phyloP scores from a whole-genome alignment of 2,113 vertebrate genomes.

The Lepus americanus region DNA sequence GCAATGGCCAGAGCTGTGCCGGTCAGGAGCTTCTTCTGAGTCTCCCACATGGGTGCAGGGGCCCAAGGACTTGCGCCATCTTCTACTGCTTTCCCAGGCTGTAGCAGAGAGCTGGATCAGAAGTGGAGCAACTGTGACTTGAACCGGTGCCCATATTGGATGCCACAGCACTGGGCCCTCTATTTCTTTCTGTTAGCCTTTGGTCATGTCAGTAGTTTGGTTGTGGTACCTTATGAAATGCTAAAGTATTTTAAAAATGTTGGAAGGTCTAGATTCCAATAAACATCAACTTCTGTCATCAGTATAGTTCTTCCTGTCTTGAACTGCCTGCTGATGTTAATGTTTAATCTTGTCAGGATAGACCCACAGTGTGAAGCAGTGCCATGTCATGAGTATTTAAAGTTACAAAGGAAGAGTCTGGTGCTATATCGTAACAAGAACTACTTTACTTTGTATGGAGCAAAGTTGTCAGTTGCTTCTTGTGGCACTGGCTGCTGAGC shows the following conservation, averaged over 20 bases:
- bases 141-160: too few relatives aligned
- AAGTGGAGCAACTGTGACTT: too few relatives aligned
- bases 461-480: slow-evolving; percentile 9
- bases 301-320: slow-evolving; percentile 41
- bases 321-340: neutral
- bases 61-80: too few relatives aligned
- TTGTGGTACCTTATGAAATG: slow-evolving; percentile 54
- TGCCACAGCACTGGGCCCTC: too few relatives aligned
- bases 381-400: neutral
- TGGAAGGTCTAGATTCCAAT: slow-evolving; percentile 8
- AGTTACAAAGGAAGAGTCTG: slow-evolving; percentile 10
- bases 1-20: too few relatives aligned
- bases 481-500: neutral
- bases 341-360: slow-evolving; percentile 24
- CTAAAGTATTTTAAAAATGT: neutral
- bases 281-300: slow-evolving; percentile 6
- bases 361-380: slow-evolving; percentile 4
- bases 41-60: too few relatives aligned
- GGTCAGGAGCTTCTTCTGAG: too few relatives aligned
- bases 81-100: too few relatives aligned
- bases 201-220: slow-evolving; percentile 14
- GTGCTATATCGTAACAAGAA: slow-evolving; percentile 11
- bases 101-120: too few relatives aligned
- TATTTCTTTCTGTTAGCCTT: neutral
- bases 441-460: neutral